These are phyloP conservation scores for Platalea minor DNA, from an alignment of 2,797 vertebrate species.

Conservation along the genomic window DNA sequence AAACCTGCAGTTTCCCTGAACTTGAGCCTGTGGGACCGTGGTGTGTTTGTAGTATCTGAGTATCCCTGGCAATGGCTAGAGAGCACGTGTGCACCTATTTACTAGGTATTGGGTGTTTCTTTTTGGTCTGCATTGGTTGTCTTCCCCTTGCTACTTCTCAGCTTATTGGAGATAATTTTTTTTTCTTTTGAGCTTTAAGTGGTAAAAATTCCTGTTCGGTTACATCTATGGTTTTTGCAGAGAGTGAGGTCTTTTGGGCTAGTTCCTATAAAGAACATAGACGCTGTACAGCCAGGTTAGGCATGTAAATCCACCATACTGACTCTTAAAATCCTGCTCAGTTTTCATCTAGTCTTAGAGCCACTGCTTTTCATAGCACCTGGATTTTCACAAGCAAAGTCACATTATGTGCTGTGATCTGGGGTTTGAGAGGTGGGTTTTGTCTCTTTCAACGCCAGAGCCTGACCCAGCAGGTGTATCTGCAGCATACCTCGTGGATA, in stretches of 20 bases:
- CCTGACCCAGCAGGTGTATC: not conserved
- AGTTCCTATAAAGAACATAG: not conserved
- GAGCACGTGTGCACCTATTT: not conserved
- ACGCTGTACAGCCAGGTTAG: not conserved
- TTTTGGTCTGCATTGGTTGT: not conserved
- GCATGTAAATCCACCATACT: not conserved
- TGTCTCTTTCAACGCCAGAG: not conserved
- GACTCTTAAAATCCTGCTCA: not conserved
- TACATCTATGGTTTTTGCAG: not conserved
- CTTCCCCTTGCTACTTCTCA: not conserved
- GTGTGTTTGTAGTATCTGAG: not conserved
- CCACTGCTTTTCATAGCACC: not conserved
- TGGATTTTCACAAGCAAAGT: not conserved
- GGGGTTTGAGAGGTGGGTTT: fast-evolving
- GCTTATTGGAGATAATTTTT: not conserved
- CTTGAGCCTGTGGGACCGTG: too few species aligned
- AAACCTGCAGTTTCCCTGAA: not conserved
- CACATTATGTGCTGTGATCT: too few species aligned
- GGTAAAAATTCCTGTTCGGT: not conserved
- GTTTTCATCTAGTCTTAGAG: not conserved
- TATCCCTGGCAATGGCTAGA: not conserved
- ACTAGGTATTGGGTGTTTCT: not conserved
- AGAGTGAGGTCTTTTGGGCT: not conserved
- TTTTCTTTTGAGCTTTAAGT: not conserved
- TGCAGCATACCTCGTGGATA: not conserved